Evolutionary conservation across 2,113 vertebrate genomes (phyloP), one percentile per base, ranked within the genome.

Genomic region (Nannospalax galili): DNA sequence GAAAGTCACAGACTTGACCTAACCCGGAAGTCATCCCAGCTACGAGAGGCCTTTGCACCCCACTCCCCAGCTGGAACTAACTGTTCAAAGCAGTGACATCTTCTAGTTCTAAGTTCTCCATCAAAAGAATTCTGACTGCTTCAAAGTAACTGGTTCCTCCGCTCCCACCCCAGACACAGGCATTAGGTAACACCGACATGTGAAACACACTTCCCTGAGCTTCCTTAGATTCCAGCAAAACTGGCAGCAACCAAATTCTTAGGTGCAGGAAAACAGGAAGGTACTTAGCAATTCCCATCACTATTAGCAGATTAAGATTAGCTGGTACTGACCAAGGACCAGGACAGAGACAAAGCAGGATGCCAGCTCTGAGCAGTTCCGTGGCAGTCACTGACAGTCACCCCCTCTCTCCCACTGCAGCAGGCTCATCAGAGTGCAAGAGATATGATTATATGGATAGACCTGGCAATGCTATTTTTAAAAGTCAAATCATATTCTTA

Each of bases 391-490:
- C 70, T 2, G 7, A 12, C 40, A 82, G 74, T 88, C 91, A 77
- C 84, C 84, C 40, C 5, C 60, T 26, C 16, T 7, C 65, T 84
- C 48, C 48, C 26, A 16, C 58, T 58, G 67, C 8, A 48, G 24
- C 94, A 74, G 72, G n/a, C 84, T 96, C 80, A 40, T 93, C 26
- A 0, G 37, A 64, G 86, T 75, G 80, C 96, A 95, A 70, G 91
- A 52, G 24, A 30, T 93, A 45, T 30, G 77, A 85, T 37, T 42
- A 20, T 67, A 60, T 7, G 92, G 52, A 79, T 62, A 86, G 85
- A 52, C 86, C 82, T 95, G 82, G 70, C 91, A 72, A 56, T 70
- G 48, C 86, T 96, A 65, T 91, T 91, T 95, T 95, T 91, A 86
- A 93, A 95, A 93, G n/a, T 77, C 42, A 81, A n/a, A 35, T 85